Base-by-base conservation (phyloP, 2,797 vertebrate species). In the Neopelma chrysocephalum region DNA sequence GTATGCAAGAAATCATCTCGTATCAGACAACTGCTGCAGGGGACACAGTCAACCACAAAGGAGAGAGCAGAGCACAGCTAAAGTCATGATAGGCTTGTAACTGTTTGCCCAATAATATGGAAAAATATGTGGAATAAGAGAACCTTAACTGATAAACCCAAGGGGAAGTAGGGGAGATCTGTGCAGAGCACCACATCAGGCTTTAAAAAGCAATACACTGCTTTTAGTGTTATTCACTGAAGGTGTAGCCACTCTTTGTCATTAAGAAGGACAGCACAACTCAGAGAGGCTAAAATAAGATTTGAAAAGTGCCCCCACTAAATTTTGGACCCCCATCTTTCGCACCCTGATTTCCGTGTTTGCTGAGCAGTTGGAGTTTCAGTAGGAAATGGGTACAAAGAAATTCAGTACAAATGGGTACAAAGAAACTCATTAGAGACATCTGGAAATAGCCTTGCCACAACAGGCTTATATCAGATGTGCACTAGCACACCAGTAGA, bases 1-100 rank as follows among this genome's bases (percentile, higher is more conserved):
- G 82, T 58, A 76, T 77, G 93, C 91, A 90, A 86, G 81, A 68
- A 89, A 72, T 90, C 94, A 95, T 93, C 85, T 70, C 26, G 38
- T 60, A 73, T 62, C 94, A 93, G 57, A 68, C 66, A 84, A 54
- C 75, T 80, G 95, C 71, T 72, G 72, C 60, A 90, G 45, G 57
- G 51, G 66, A 81, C 42, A 76, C 60, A 65, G 88, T 19, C 90
- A 94, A 80, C 50, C 65, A 69, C 53, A 81, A 43, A 61, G 82
- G 29, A 79, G 15, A 76, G 16, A 60, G 79, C 91, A 79, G 51
- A 62, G 85, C 62, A 45, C 54, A 66, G 85, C 34, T 81, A 9
- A 38, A 82, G 91, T 8, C 95, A 82, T 45, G 58, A 34, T 1
- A 68, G 72, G 62, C 56, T 82, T 88, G 32, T 34, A 71, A 26